phyloP scores from a whole-genome alignment of 2,113 vertebrate genomes.

The Chunga burmeisteri region DNA sequence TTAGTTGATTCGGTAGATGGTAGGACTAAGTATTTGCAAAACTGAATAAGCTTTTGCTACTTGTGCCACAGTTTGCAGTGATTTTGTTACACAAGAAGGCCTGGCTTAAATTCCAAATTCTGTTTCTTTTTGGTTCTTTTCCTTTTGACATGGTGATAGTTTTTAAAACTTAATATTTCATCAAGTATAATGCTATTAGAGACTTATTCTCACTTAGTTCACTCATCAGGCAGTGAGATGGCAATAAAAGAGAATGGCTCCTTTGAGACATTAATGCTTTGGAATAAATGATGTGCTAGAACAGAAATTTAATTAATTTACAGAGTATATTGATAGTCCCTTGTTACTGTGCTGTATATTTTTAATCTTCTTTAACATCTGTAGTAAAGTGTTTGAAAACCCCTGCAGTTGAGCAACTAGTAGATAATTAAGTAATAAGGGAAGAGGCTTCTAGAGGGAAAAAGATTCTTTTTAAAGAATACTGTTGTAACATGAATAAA shows the following conservation, averaged over 20 bases:
- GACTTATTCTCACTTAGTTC: conserved; percentile 95
- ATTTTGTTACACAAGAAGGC: not conserved
- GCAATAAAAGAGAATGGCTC: conserved; percentile 99
- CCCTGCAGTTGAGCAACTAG: conserved; percentile 84
- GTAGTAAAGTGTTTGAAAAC: conserved; percentile 87
- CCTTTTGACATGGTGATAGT: conserved; percentile 70
- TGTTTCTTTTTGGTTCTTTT: conserved; percentile 55
- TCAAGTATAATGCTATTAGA: conserved; percentile 94
- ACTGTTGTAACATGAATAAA: conserved; percentile 70
- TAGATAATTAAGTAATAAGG: conserved; percentile 86
- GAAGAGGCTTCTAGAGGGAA: conserved; percentile 77
- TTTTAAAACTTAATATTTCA: conserved; percentile 93
- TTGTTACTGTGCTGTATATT: conserved; percentile 96
- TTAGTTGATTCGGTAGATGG: not conserved
- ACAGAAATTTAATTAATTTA: conserved; percentile 99
- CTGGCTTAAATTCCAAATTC: conserved; percentile 4
- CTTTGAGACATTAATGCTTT: conserved; percentile 92
- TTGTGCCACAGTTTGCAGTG: not conserved
- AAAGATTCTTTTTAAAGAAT: conserved; percentile 69
- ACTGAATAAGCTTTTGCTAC: not conserved
- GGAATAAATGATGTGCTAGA: conserved; percentile 99
- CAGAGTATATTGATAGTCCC: conserved; percentile 99
- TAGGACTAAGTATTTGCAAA: not conserved
- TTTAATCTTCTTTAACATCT: conserved; percentile 98
- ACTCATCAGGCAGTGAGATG: conserved; percentile 93